A percentile compares a stretch with the other conserved stretches of the same genome.
These are phyloP conservation scores for Charaxes varanes DNA, from an alignment of 1,140 invertebrate species.

Conservation along the genomic window DNA sequence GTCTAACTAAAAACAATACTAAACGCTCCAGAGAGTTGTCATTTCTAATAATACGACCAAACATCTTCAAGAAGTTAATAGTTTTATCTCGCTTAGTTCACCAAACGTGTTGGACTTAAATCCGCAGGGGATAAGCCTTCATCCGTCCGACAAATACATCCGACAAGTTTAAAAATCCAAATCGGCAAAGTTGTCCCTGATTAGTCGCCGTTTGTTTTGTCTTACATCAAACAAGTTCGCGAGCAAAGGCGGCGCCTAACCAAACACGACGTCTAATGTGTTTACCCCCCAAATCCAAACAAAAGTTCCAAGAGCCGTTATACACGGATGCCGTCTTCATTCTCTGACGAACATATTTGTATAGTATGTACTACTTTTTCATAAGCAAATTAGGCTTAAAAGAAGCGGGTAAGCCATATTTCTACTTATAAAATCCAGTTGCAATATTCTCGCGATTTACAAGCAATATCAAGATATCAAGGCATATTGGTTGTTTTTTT, in stretches of 20 bases:
- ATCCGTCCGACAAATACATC: slow-evolving; percentile 21
- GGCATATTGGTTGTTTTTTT: no score
- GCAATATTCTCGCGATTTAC: no score
- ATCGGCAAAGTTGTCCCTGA: slow-evolving; percentile 52
- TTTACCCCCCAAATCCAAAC: slow-evolving; percentile 65
- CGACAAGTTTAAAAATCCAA: slow-evolving; percentile 45
- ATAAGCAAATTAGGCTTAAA: slow-evolving; percentile 2
- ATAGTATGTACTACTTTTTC: slow-evolving; percentile 10
- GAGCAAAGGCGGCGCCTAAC: slow-evolving; percentile 49
- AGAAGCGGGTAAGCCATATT: slow-evolving; percentile 9
- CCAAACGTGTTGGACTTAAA: no score
- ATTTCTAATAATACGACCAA: no score
- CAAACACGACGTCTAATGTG: slow-evolving; percentile 66
- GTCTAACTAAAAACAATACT: no score
- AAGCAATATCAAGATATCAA: no score
- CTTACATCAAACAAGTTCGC: slow-evolving; percentile 57
- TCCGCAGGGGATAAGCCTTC: slow-evolving; percentile 19
- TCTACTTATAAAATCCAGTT: no score
- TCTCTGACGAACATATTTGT: slow-evolving; percentile 12
- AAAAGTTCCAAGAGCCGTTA: slow-evolving; percentile 51
- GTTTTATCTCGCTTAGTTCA: no score
- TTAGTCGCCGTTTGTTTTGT: slow-evolving; percentile 53
- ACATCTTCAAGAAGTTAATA: no score
- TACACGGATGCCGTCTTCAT: slow-evolving; percentile 38
- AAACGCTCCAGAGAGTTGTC: no score